Evolutionary conservation across 2,797 vertebrate genomes (phyloP), one percentile per base, ranked within the genome.

Genomic region (Tragopan temminckii): DNA sequence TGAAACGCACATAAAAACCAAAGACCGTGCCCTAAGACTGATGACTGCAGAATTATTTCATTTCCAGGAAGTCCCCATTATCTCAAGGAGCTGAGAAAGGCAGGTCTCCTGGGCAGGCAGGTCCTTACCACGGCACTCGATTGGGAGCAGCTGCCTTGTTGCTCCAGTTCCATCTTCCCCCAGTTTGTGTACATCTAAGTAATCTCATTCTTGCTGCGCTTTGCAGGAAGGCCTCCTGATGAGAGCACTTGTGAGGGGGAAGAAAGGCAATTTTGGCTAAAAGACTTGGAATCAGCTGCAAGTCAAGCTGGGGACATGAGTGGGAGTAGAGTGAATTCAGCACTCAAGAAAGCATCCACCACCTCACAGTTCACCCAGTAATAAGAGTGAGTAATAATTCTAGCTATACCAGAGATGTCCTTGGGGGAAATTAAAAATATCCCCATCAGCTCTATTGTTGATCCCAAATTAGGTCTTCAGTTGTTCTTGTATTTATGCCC

Each of bases 381-480:
- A 94, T 67, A 46, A 66, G 43, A 38, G 25, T 86, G 70, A 94
- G 52, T 86, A 94, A 92, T 82, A 92, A 80, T 85, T 90, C 57
- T 74, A 55, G 21, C 74, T 95, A 74, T 77, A 57, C 84, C 93
- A 82, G 78, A 69, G 6, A 40, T 89, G 19, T 89, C 89, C 86
- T 24, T 74, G 71, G 84, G 45, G 89, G 87, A 92, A 93, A 89
- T 38, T 53, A 93, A 93, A 79, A 89, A 72, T 94, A 85, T 57
- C 45, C 46, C 5, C 5, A 72, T 68, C 23, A 8, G 63, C n/a
- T 46, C 58, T 83, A 40, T 35, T 19, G 45, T 38, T 64, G 27
- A 36, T 92, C 27, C 52, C 57, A 48, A 74, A 4, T 80, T 74
- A 85, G 15, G 13, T 88, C 55, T 81, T 91, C 79, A 61, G 57